These are phyloP conservation scores for Mythimna lalbum DNA, from an alignment of 2,888 invertebrate genomes.

Conservation along the genomic window DNA sequence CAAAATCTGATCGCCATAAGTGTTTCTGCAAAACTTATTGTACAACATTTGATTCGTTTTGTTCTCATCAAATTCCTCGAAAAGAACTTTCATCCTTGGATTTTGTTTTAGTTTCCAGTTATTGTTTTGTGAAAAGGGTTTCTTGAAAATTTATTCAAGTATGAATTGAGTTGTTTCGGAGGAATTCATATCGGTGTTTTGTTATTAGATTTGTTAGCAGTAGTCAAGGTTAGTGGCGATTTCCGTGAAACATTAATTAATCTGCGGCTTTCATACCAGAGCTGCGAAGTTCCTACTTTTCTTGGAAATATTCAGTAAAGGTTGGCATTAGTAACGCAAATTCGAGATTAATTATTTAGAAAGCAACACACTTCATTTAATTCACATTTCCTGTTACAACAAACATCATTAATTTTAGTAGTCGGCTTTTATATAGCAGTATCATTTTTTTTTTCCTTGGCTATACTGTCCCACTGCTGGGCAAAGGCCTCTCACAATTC, in stretches of 20 bases:
- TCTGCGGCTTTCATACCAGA: constrained; percentile 16
- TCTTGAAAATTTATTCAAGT: constrained; percentile 32
- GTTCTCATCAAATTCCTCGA: constrained; percentile 49
- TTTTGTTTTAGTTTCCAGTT: constrained; percentile 49
- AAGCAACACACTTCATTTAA: neutral
- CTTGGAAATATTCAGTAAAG: constrained; percentile 3
- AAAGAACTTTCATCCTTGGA: constrained; percentile 36
- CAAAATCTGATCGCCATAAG: constrained; percentile 69
- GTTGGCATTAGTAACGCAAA: neutral
- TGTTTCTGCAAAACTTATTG: constrained; percentile 65
- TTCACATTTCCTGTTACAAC: neutral
- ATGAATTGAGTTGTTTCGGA: constrained; percentile 32
- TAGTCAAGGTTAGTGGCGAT: constrained; percentile 11
- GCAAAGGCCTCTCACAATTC: too few species aligned
- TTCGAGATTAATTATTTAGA: constrained; percentile 14
- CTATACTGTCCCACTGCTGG: too few species aligned
- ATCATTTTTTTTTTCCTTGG: neutral
- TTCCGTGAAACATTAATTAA: constrained; percentile 42
- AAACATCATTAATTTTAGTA: neutral
- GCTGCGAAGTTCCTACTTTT: constrained; percentile 2
- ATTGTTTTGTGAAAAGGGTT: constrained; percentile 34
- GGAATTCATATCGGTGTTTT: constrained; percentile 27
- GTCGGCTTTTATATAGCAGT: neutral
- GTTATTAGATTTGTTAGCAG: constrained; percentile 24
- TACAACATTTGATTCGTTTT: constrained; percentile 60